These are phyloP conservation scores for Salpingus planirostris DNA, from an alignment of 2,888 invertebrate genomes.

Conservation along the genomic window DNA sequence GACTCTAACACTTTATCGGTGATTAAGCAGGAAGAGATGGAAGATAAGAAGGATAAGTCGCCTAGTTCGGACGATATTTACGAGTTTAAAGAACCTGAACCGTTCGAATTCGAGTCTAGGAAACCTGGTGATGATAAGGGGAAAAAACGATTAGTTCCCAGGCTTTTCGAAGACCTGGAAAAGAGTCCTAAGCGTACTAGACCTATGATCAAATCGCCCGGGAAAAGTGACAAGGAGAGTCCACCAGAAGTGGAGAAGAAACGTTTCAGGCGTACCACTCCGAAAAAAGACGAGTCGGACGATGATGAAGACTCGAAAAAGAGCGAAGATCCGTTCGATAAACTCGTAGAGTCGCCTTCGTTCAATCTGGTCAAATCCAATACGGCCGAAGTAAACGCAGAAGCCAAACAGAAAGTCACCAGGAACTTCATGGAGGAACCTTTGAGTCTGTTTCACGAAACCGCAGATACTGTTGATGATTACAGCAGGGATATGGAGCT, in stretches of 20 bases:
- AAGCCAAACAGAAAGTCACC: slow-evolving; percentile 21
- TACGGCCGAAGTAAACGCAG: slow-evolving; percentile 17
- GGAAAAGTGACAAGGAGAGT: slow-evolving; percentile 13
- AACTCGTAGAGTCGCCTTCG: slow-evolving; percentile 43
- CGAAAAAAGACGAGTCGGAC: slow-evolving; percentile 24
- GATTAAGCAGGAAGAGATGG: slow-evolving; percentile 16
- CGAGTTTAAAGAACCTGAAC: slow-evolving; percentile 84
- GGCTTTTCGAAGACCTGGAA: slow-evolving; percentile 37
- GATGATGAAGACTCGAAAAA: slow-evolving; percentile 29
- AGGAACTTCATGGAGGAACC: slow-evolving; percentile 36
- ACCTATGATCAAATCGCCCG: slow-evolving; percentile 28
- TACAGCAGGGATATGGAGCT: slow-evolving; percentile 51
- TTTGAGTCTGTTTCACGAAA: slow-evolving; percentile 39
- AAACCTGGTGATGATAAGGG: slow-evolving; percentile 34
- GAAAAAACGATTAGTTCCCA: slow-evolving; percentile 33
- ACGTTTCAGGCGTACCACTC: slow-evolving; percentile 10
- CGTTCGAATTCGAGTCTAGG: slow-evolving; percentile 73
- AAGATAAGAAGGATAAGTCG: slow-evolving; percentile 27
- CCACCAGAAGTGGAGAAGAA: slow-evolving; percentile 24
- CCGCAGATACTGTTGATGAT: slow-evolving; percentile 40
- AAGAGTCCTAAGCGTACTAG: slow-evolving; percentile 22
- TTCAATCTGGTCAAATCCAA: slow-evolving; percentile 43
- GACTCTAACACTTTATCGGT: slow-evolving; percentile 26
- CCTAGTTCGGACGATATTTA: slow-evolving; percentile 57
- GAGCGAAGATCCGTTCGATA: slow-evolving; percentile 45